Evolutionary conservation across 2,113 vertebrate genomes (phyloP), one percentile per base, ranked within the genome.

Genomic region (Calyptommatus sinebrachiatus): DNA sequence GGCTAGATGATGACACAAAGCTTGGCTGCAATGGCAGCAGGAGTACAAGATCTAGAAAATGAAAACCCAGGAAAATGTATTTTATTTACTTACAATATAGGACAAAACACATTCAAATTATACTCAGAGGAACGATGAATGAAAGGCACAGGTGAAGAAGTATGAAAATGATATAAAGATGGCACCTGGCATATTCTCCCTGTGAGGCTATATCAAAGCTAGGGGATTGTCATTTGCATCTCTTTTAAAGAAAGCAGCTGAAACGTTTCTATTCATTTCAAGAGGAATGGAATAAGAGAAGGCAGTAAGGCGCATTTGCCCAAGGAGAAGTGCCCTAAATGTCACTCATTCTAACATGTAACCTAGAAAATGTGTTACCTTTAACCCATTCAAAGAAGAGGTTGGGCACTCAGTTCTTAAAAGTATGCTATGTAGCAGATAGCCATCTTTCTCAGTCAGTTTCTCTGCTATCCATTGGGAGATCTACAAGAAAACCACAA

Each of bases 1-100:
- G 68, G 83, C 91, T 28, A 96, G 79, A 26, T 83, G 80, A 66
- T 72, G 82, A 82, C 95, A 95, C 41, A 95, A 71, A 35, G 12
- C 81, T 0, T 65, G 89, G 62, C 78, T 94, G 53, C 90, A 85
- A 2, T 91, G 92, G 67, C 95, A 94, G 78, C 90, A 92, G 76
- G 93, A 86, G 0, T 95, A 96, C 46, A 96, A 88, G 45, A 96
- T 86, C 95, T 96, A 75, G 0, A 0, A 76, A 24, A 60, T 61
- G 31, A 65, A 69, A 75, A 41, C 6, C 28, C 50, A 69, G n/a
- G 66, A 10, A 65, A 75, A 1, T 31, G 16, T 4, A 18, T 5
- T 57, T 57, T 57, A 18, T 57, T 57, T 57, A 18, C 18, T 57
- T 18, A 57, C 53, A 57, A 18, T 14, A 57, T 18, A 18, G 4